A percentile compares a stretch with the other conserved stretches of the same genome.
phyloP scores from a whole-genome alignment of 2,888 invertebrate species.

The Tetranychus piercei region DNA sequence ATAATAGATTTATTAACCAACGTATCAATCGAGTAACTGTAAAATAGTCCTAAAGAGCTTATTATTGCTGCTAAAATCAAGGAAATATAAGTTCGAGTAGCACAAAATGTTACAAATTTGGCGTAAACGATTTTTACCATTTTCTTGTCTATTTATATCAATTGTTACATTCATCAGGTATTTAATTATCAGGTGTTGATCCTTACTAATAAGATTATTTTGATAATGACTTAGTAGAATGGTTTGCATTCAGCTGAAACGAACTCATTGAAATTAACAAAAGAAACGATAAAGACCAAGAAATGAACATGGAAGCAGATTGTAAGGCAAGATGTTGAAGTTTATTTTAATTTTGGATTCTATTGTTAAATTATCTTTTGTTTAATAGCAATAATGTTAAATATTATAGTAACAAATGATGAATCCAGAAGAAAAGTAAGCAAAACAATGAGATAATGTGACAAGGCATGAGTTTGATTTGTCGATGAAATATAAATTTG shows the following conservation, averaged over 20 bases:
- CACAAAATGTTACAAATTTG: neutral
- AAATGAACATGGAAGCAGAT: neutral
- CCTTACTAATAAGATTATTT: too few relatives aligned
- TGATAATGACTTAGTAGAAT: too few relatives aligned
- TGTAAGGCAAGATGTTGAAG: neutral
- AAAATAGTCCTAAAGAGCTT: neutral
- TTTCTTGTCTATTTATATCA: neutral
- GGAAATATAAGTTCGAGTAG: neutral
- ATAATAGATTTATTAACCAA: neutral
- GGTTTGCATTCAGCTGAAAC: too few relatives aligned
- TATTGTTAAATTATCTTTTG: neutral
- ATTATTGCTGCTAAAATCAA: neutral
- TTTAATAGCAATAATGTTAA: neutral
- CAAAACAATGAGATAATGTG: too few relatives aligned
- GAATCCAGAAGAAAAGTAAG: too few relatives aligned
- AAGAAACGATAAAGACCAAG: neutral
- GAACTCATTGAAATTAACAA: neutral
- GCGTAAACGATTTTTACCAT: neutral
- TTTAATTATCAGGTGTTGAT: neutral
- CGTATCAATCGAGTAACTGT: neutral
- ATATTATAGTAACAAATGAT: neutral
- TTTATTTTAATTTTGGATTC: neutral
- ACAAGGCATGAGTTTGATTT: too few relatives aligned
- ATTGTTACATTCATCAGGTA: neutral
- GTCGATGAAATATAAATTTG: too few relatives aligned